Evolutionary conservation across 2,888 invertebrate species (phyloP), one percentile per base, ranked within the genome.

Genomic region (Sinohyriopsis cumingii): DNA sequence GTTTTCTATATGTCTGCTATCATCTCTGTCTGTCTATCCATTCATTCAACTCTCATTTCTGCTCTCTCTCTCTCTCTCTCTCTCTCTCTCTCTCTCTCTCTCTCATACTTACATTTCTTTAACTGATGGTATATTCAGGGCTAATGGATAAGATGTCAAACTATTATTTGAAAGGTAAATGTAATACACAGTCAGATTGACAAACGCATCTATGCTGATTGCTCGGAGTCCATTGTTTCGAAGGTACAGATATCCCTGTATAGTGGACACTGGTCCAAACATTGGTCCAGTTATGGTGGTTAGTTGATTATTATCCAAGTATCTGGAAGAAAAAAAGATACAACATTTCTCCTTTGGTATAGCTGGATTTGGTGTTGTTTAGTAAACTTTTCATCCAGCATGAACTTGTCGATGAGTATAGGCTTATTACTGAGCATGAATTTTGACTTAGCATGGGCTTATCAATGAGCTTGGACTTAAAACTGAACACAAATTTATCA

Each of bases 121-220:
- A 20, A 67, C 76, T 67, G 60, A 77, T 74, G 75, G 45, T 3
- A 45, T 45, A 45, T 45, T 68, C 9, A 77, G 28, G 7, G 70
- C 68, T 53, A 65, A 63, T 18, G 77, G 77, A 45, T 68, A 72
- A 18, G 63, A n/a, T 20, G 68, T 69, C 7, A 77, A 54, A 0
- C 20, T 54, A 67, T 84, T 84, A 62, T 75, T 68, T n/a, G 62
- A 19, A 0, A 84, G 62, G 20, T 61, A 56, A 1, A 83, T 57
- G 28, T 73, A 62, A 1, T 59, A 54, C 12, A 82, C 28, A 7
- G 56, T 72, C 15, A 80, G 65, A 57, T 81, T 73, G 60, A 78
- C 69, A 60, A 84, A 81, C 62, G 81, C 83, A 45, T 78, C 76
- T 19, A 66, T 75, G 53, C 69, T 73, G 4, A 84, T 28, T 7